Base-by-base conservation (phyloP, 2,888 invertebrate species). In the Byasa hedistus region DNA sequence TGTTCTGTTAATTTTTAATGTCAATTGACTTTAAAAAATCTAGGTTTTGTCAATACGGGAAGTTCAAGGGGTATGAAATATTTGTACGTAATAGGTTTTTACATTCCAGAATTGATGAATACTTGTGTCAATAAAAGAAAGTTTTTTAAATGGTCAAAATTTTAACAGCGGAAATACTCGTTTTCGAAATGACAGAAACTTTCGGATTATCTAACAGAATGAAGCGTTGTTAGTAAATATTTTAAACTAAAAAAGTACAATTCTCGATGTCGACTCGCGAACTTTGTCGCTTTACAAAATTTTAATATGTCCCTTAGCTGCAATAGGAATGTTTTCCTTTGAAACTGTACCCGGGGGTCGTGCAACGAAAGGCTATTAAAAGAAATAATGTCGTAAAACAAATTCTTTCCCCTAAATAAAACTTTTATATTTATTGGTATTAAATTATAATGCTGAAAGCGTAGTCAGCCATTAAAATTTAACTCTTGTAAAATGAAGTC, bases 231-330 rank as follows among this genome's bases (percentile, higher is more conserved):
- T 44, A 23, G 22, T 59, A 61, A 48, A 48, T 62, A 39, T 52
- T 64, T 52, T 52, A 23, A 69, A 58, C 23, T 68, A 77, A 73
- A 75, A 74, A 81, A 81, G 77, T 78, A 75, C 73, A 72, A 72
- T 76, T 75, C 75, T 75, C 36, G 71, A 80, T 78, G 78, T 79
- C 76, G 74, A 75, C 74, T 73, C 75, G 73, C 75, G 70, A 86
- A 88, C 82, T 86, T 86, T 72, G 77, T 76, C 79, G 78, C 77
- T 79, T 82, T 80, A 77, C 79, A 85, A 85, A 85, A 83, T 87
- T 44, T 84, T 86, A 84, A 89, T 87, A 81, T 75, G 81, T 89
- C 90, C 89, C 89, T 80, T 79, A 81, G 85, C 84, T 81, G 77
- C 85, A 85, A 87, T 90, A 83, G 76, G 78, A 85, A 80, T 83